A percentile compares a stretch with the other conserved stretches of the same genome.
These are phyloP conservation scores for Heliconius hortense DNA, from an alignment of 2,888 invertebrate genomes.

Conservation along the genomic window DNA sequence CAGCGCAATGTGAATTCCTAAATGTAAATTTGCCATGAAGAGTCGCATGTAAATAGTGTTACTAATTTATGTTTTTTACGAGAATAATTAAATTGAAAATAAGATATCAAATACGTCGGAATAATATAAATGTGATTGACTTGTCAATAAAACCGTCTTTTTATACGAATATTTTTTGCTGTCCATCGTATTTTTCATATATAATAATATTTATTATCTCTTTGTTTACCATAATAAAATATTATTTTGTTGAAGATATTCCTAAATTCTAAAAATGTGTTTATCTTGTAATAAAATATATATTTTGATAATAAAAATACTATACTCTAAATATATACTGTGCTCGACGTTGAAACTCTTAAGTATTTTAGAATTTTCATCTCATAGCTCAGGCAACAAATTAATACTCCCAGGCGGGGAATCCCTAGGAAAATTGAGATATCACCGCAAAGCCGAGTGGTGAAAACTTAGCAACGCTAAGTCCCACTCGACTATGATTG, in stretches of 20 bases:
- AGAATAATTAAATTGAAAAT: background rate
- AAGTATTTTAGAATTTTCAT: constrained; percentile 45
- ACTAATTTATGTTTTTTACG: background rate
- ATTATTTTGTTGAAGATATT: background rate
- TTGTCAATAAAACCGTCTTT: background rate
- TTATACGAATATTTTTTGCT: background rate
- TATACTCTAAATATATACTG: background rate
- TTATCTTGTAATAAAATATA: background rate
- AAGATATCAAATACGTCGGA: background rate
- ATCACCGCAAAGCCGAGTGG: constrained; percentile 63
- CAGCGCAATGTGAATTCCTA: background rate
- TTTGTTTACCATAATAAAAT: background rate
- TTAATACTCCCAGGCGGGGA: constrained; percentile 64
- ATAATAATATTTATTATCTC: background rate
- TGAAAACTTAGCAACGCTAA: constrained; percentile 79
- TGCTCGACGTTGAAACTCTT: constrained; percentile 5
- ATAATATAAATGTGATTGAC: background rate
- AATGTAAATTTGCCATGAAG: background rate
- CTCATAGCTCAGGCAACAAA: constrained; percentile 59
- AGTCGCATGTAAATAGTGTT: background rate
- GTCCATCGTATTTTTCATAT: background rate
- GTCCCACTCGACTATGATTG: constrained; percentile 62
- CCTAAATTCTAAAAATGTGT: background rate
- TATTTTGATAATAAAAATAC: background rate
- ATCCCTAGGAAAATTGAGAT: constrained; percentile 71